Conservation (phyloP, 2,888 invertebrate species). For the Tortrix viridana region DNA sequence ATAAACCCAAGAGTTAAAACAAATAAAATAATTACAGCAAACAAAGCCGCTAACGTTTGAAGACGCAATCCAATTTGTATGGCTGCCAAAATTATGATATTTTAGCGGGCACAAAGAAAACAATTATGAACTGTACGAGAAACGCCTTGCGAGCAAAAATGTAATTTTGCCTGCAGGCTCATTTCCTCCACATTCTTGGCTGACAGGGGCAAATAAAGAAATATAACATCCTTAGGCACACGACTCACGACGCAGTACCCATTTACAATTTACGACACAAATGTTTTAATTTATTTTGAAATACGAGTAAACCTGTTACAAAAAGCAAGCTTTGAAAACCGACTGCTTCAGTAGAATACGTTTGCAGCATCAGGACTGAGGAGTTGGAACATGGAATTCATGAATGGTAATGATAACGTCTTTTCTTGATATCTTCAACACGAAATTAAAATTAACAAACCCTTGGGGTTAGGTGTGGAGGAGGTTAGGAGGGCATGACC, state of each 20-base stretch:
- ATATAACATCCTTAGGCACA: slow-evolving; percentile 53
- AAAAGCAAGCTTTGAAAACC: too few relatives aligned
- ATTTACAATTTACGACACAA: slow-evolving; percentile 9
- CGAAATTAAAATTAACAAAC: too few relatives aligned
- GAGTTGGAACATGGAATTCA: too few relatives aligned
- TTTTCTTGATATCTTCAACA: too few relatives aligned
- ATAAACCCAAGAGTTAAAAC: slow-evolving; percentile 1
- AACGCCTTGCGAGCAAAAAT: slow-evolving; percentile 47
- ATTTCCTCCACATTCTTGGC: slow-evolving; percentile 53
- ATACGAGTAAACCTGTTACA: too few relatives aligned
- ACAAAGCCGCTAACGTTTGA: neutral
- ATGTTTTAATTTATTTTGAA: neutral
- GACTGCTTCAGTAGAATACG: too few relatives aligned
- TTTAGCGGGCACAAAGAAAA: slow-evolving; percentile 23
- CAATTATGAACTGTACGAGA: slow-evolving; percentile 42
- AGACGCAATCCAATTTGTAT: slow-evolving; percentile 13
- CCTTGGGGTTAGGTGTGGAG: too few relatives aligned
- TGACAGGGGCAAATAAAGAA: slow-evolving; percentile 57
- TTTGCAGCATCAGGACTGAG: too few relatives aligned
- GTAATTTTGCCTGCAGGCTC: slow-evolving; percentile 54
- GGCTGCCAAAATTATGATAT: slow-evolving; percentile 12
- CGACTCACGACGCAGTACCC: slow-evolving; percentile 9
- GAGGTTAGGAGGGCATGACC: too few relatives aligned
- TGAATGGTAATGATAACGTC: too few relatives aligned
- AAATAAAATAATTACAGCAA: neutral